Percentiles rank a stretch among this genome's conserved stretches.
phyloP scores from a whole-genome alignment of 2,888 invertebrate species.

The Leptinotarsa rubiginosa region DNA sequence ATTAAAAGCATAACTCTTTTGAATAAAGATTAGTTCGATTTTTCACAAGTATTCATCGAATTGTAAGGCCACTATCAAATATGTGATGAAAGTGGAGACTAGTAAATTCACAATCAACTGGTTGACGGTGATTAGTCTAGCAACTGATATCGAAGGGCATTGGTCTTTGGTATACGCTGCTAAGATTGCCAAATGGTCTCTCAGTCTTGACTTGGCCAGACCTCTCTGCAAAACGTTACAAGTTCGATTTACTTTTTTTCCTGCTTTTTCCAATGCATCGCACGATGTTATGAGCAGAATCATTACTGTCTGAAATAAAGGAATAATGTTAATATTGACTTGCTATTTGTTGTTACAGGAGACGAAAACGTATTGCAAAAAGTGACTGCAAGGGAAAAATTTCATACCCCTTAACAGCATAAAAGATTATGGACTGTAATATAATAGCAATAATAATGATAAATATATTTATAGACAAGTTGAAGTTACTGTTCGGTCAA shows the following conservation, averaged over 20 bases:
- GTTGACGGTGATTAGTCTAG: background rate
- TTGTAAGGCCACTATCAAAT: conserved; percentile 3
- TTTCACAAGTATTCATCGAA: conserved; percentile 10
- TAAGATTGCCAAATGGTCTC: background rate
- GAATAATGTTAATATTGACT: background rate
- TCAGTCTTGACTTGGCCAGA: background rate
- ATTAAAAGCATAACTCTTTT: too few species aligned
- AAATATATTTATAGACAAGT: too few species aligned
- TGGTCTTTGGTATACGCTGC: background rate
- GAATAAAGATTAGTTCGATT: too few species aligned
- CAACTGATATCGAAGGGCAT: background rate
- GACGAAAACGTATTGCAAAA: too few species aligned
- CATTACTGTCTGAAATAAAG: background rate
- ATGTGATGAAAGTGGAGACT: background rate
- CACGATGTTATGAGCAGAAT: background rate
- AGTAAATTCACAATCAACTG: background rate
- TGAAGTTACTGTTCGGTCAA: too few species aligned
- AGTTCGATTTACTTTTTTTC: background rate
- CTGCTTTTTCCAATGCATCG: background rate
- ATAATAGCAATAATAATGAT: too few species aligned
- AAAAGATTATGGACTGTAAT: too few species aligned
- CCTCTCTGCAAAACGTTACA: background rate
- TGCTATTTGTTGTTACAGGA: background rate
- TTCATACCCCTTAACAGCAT: too few species aligned
- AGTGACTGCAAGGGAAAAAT: too few species aligned